Conservation (phyloP, 2,888 invertebrate genomes). For the Imbricaverruca yamaguchii region DNA sequence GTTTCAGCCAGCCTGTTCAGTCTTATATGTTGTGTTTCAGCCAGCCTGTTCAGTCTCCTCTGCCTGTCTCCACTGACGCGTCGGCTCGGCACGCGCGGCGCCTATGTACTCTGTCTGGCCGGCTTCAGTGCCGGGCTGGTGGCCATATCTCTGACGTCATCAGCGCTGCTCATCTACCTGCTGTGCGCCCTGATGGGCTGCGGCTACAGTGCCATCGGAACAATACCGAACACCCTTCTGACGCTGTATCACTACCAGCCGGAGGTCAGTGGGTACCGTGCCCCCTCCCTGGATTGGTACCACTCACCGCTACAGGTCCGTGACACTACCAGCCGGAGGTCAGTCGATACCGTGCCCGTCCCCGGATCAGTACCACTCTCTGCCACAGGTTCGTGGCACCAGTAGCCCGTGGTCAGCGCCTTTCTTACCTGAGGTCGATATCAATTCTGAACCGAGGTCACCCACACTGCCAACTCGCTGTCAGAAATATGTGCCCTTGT, state of each 20-base stretch:
- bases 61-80: background rate
- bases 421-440: too few species aligned
- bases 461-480: too few species aligned
- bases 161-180: background rate
- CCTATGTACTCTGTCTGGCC: background rate
- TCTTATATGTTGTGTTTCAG: too few species aligned
- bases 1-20: too few species aligned
- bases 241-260: constrained; percentile 20
- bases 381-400: background rate
- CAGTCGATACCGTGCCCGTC: too few species aligned
- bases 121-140: background rate
- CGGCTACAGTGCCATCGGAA: background rate
- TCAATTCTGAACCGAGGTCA: background rate
- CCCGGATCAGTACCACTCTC: background rate
- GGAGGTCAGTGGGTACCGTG: background rate
- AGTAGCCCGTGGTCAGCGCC: background rate
- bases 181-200: background rate
- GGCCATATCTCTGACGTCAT: background rate
- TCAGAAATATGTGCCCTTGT: too few species aligned
- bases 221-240: background rate
- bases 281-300: background rate
- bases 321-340: constrained; percentile 14
- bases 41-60: constrained; percentile 12
- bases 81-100: background rate
- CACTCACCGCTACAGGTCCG: background rate